Percentiles rank a stretch among this genome's conserved stretches.
Conservation (phyloP, 2,113 vertebrate genomes). For the Chroicocephalus ridibundus region DNA sequence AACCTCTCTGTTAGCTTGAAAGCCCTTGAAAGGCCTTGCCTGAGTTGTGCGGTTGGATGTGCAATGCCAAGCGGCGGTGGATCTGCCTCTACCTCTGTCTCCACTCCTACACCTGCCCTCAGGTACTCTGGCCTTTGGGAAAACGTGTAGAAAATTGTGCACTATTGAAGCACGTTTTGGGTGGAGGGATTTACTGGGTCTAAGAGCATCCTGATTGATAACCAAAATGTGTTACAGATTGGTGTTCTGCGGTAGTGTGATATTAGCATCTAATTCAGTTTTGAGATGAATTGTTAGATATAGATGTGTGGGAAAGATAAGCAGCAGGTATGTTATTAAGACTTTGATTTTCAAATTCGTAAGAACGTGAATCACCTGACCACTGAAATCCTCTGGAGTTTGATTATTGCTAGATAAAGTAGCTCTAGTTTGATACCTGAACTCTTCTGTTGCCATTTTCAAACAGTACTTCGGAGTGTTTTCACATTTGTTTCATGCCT, state of each 20-base stretch:
- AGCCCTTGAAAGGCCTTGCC: not conserved
- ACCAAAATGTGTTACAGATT: not conserved
- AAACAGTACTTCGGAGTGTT: not conserved
- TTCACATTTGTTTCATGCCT: not conserved
- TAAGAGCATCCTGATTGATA: not conserved
- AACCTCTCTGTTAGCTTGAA: not conserved
- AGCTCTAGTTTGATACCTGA: not conserved
- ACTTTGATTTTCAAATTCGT: not conserved
- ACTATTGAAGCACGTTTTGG: not conserved
- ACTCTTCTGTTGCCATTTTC: not conserved
- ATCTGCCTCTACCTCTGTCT: not conserved
- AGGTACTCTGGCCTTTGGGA: not conserved
- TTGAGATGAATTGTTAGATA: not conserved
- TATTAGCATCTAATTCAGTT: not conserved
- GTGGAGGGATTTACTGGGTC: accelerated
- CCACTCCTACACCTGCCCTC: not conserved
- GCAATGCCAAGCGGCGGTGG: not conserved
- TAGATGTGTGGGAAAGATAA: not conserved
- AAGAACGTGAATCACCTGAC: not conserved
- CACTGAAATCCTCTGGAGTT: not conserved
- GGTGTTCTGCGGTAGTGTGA: not conserved
- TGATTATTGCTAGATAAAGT: not conserved
- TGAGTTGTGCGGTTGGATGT: accelerated
- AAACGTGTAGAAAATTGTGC: not conserved
- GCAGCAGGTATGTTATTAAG: not conserved